Evolutionary conservation across 2,113 vertebrate species (phyloP), one percentile per base, ranked within the genome.

Genomic region (Collichthys lucidus): DNA sequence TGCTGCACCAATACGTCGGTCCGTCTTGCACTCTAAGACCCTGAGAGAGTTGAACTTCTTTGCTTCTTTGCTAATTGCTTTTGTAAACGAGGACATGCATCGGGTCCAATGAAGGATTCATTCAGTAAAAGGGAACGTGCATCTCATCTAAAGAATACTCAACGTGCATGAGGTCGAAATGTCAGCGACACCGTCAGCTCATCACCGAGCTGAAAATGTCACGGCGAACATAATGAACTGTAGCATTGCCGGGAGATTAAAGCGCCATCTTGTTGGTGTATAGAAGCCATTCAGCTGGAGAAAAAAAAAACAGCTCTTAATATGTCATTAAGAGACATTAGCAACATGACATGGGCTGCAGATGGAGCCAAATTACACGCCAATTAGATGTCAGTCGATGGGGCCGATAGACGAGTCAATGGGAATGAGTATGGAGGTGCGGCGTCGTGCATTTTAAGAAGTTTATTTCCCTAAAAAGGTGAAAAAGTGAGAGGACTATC

Each of bases 241-340:
- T 44, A 50, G 12, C 26, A 31, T 55, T 24, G 72, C 61, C 9
- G 7, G 59, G 60, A 67, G 46, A 82, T 84, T 78, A 78, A 79
- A 74, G 73, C 53, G 1, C 73, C 77, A 70, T 80, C 65, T 69
- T 31, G 72, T 79, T 74, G 74, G 20, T 19, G 9, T 84, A 77
- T 44, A 61, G 69, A 80, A 67, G 66, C 55, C 47, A 65, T 66
- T 85, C 61, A 70, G 62, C 72, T 61, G 67, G 35, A 40, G 35
- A 5, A 60, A 44, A 52, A 53, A 52, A 4, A 67, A 16, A 16
- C 8, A 20, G 14, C 77, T 79, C 57, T 72, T 88, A 89, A 89
- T 79, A 72, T 81, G 85, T 91, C 85, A 88, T 92, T 89, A 91
- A 53, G 74, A 83, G 82, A 87, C 91, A 89, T 90, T 87, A 90